A percentile compares a stretch with the other conserved stretches of the same genome.
phyloP scores from a whole-genome alignment of 1,140 invertebrate genomes.

The Lepidurus couesii region DNA sequence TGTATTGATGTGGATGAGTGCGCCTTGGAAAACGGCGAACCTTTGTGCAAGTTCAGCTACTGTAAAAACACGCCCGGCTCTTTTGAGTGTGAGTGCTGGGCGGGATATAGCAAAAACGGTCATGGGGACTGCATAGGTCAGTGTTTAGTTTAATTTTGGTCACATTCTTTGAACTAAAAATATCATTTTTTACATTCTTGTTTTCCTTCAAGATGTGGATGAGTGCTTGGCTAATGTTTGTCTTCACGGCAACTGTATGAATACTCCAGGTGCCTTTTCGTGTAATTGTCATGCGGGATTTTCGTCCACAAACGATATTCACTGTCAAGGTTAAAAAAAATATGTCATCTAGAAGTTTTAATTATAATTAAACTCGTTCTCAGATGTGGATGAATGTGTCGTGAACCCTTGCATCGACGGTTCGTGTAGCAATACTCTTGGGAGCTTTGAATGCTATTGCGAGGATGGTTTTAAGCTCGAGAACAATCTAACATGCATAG shows the following conservation, averaged over 20 bases:
- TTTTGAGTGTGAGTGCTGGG: constrained; percentile 27
- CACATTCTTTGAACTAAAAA: not conserved
- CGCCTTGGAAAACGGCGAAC: constrained; percentile 46
- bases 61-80: constrained; percentile 64
- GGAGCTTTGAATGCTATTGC: constrained; percentile 75
- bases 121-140: constrained; percentile 60
- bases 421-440: constrained; percentile 71
- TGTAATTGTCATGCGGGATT: constrained; percentile 52
- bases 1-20: constrained; percentile 56
- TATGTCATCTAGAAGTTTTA: constrained; percentile 42
- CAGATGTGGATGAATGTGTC: constrained; percentile 62
- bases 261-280: constrained; percentile 47
- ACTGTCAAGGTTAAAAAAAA: constrained; percentile 42
- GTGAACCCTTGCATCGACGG: constrained; percentile 51
- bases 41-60: constrained; percentile 49
- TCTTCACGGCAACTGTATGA: constrained; percentile 51
- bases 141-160: constrained; percentile 8
- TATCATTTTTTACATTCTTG: not conserved
- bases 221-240: constrained; percentile 53
- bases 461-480: constrained; percentile 60
- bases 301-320: constrained; percentile 42
- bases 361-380: constrained; percentile 23
- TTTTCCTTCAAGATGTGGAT: constrained; percentile 55
- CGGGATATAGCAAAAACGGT: constrained; percentile 56
- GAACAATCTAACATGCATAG: constrained; percentile 40